Evolutionary conservation across 2,797 vertebrate genomes (phyloP), one percentile per base, ranked within the genome.

Genomic region (Pangasius krempfi): DNA sequence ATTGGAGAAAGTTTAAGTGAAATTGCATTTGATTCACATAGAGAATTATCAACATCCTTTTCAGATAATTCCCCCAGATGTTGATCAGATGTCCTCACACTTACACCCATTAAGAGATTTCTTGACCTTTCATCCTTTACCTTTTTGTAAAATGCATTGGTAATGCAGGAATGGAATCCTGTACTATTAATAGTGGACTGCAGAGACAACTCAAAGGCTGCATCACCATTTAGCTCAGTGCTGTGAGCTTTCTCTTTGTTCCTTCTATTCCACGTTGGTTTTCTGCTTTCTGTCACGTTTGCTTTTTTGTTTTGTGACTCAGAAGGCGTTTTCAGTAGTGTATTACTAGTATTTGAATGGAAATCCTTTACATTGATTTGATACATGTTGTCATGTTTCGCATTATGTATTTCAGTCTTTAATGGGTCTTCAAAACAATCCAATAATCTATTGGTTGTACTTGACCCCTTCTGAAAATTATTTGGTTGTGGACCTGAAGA

Each of bases 131-230:
- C 27, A 0, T 83, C 60, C 7, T n/a, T 64, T 47, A 64, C 8
- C 3, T 44, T 64, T 20, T 64, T 18, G 14, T 18, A 9, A 62
- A 62, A n/a, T n/a, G 81, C 81, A 64, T 30, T 83, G 0, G 60
- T n/a, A 30, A 64, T 64, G 81, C 58, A n/a, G 14, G 60, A 47
- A 47, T 16, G 7, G 25, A 83, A n/a, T 18, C 14, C 37, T 83
- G 81, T 47, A 2, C 37, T 83, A 16, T 64, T 83, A 64, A 64
- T 44, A 18, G 58, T 64, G 7, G 81, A 83, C 58, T 64, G 37
- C 25, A 83, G 37, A 47, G 58, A 83, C 40, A 64, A 64, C 40
- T 83, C 81, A 40, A 82, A 82, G 9, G 37, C 56, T 27, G 56
- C 37, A 14, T 30, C 58, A 18, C 37, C 27, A 18, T 83, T 64